These are phyloP conservation scores for Strigamia transsilvanica DNA, from an alignment of 2,888 invertebrate species.

Conservation along the genomic window DNA sequence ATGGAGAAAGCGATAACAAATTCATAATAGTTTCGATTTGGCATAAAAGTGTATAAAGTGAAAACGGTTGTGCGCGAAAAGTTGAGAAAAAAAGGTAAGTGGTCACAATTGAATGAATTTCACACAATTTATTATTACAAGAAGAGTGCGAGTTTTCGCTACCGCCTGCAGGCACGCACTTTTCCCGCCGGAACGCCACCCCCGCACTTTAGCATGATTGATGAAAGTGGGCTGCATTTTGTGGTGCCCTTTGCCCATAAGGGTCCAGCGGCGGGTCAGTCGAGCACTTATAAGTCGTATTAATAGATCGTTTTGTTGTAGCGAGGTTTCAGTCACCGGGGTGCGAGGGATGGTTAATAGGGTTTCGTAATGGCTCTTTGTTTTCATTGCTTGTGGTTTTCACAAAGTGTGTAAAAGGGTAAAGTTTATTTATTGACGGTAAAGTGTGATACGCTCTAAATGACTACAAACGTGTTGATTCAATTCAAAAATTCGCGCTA, in stretches of 20 bases:
- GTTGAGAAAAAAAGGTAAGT: neutral
- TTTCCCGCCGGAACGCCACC: conserved; percentile 30
- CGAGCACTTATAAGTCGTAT: conserved; percentile 30
- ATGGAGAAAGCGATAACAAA: too few relatives aligned
- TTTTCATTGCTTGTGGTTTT: conserved; percentile 4
- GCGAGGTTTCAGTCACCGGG: neutral
- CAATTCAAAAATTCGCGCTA: too few relatives aligned
- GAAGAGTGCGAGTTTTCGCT: conserved; percentile 2
- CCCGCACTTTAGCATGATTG: conserved; percentile 30
- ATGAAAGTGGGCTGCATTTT: conserved; percentile 26
- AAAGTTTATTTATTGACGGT: neutral
- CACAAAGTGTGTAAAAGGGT: neutral
- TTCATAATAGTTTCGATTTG: too few relatives aligned
- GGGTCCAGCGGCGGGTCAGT: conserved; percentile 8
- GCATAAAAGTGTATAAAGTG: neutral
- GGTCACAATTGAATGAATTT: conserved; percentile 26
- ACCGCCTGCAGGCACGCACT: conserved; percentile 30
- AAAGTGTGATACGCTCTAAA: neutral
- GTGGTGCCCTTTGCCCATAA: conserved; percentile 21
- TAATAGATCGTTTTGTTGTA: conserved; percentile 15
- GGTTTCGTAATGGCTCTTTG: conserved; percentile 2
- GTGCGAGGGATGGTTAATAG: conserved; percentile 3
- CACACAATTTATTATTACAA: conserved; percentile 28
- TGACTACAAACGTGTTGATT: neutral
- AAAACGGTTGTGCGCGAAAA: neutral